Percentiles rank a stretch among this genome's conserved stretches.
phyloP scores from a whole-genome alignment of 2,113 vertebrate species.

The Rynchops niger region DNA sequence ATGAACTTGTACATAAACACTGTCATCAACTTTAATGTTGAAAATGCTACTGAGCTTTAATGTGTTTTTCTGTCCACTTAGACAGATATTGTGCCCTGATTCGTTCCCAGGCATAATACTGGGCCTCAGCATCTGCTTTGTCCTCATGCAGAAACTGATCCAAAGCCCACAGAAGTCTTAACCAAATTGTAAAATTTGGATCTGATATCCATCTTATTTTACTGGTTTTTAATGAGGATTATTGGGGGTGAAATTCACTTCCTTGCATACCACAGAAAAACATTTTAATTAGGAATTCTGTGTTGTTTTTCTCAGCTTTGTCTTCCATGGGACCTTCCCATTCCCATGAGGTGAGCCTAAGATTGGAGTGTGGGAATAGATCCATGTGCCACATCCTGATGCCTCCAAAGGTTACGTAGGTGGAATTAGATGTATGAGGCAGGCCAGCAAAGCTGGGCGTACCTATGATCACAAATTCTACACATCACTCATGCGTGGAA shows the following conservation, averaged over 20 bases:
- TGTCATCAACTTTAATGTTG: background rate
- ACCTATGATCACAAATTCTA: background rate
- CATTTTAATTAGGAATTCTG: background rate
- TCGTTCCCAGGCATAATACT: background rate
- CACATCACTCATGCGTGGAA: background rate
- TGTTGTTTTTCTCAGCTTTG: background rate
- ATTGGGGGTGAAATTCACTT: background rate
- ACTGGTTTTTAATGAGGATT: background rate
- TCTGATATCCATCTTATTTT: background rate
- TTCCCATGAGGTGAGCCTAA: background rate
- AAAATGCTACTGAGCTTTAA: background rate
- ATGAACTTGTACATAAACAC: background rate
- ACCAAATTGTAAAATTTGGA: background rate
- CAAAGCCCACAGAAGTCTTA: background rate
- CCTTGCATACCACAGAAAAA: background rate
- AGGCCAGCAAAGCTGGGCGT: background rate
- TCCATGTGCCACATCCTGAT: background rate
- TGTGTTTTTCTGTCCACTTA: conserved; percentile 16
- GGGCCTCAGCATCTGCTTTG: background rate
- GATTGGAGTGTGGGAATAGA: background rate
- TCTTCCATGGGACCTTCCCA: background rate
- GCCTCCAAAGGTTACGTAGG: background rate
- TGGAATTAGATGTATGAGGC: background rate
- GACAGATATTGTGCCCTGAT: background rate
- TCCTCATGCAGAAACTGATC: background rate